These are phyloP conservation scores for Dromius quadrimaculatus DNA, from an alignment of 2,888 invertebrate genomes.

Conservation along the genomic window DNA sequence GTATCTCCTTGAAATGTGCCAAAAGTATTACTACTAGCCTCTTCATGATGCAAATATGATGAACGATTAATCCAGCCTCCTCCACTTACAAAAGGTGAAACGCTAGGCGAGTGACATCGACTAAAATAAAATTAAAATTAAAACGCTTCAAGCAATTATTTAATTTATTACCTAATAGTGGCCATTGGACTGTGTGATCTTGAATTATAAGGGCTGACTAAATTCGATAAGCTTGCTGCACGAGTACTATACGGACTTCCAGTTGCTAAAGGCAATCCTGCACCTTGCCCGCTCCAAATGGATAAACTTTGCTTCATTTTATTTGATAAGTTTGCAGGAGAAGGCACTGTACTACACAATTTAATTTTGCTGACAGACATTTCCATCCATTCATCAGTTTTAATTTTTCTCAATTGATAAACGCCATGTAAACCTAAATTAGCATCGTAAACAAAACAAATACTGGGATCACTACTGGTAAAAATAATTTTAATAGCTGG, in stretches of 20 bases:
- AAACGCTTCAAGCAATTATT: not conserved
- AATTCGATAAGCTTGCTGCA: constrained; percentile 56
- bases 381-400: constrained; percentile 73
- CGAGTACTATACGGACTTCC: constrained; percentile 61
- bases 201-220: constrained; percentile 62
- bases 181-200: constrained; percentile 70
- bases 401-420: constrained; percentile 83
- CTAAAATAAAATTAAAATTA: constrained; percentile 60
- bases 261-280: constrained; percentile 54
- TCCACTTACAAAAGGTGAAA: constrained; percentile 59
- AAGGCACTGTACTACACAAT: constrained; percentile 56
- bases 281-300: constrained; percentile 58
- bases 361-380: constrained; percentile 57
- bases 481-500: constrained; percentile 77
- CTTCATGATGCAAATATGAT: constrained; percentile 58
- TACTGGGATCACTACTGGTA: constrained; percentile 81
- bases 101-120: constrained; percentile 68
- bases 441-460: constrained; percentile 85
- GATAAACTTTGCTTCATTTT: constrained; percentile 62
- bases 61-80: constrained; percentile 61
- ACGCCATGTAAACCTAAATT: constrained; percentile 84
- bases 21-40: constrained; percentile 65
- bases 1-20: constrained; percentile 59
- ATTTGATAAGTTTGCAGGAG: constrained; percentile 58
- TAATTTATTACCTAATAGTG: constrained; percentile 64